A percentile compares a stretch with the other conserved stretches of the same genome.
These are phyloP conservation scores for Clarias gariepinus DNA, from an alignment of 2,113 vertebrate genomes.

Conservation along the genomic window DNA sequence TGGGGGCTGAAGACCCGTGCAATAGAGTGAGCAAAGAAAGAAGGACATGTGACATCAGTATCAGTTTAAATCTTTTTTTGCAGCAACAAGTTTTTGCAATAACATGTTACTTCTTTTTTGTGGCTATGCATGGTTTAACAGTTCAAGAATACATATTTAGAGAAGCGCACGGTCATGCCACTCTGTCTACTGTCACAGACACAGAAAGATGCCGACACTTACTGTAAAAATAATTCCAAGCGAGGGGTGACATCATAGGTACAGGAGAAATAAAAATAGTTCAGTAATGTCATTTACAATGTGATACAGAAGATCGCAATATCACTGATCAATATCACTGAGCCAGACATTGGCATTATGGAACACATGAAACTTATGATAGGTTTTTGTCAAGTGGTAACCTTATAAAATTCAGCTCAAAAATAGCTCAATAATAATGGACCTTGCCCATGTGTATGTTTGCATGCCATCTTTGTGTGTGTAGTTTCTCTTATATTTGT, in stretches of 20 bases:
- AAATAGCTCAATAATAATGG: neutral
- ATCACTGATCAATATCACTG: neutral
- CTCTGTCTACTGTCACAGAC: neutral
- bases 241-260: constrained; percentile 18
- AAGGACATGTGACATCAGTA: neutral
- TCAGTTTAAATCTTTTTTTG: neutral
- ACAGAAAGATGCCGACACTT: constrained; percentile 4
- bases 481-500: neutral
- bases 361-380: constrained; percentile 10
- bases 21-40: neutral
- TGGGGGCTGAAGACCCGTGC: neutral
- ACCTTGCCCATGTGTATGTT: constrained; percentile 29
- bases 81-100: neutral
- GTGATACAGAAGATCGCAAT: constrained; percentile 13
- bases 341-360: neutral
- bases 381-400: neutral
- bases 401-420: constrained; percentile 11
- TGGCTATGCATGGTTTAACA: constrained; percentile 28
- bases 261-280: constrained; percentile 33
- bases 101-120: constrained; percentile 14
- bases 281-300: neutral
- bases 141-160: neutral
- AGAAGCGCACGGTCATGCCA: neutral
- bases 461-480: neutral
- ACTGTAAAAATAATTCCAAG: constrained; percentile 28